These are phyloP conservation scores for Passer montanus DNA, from an alignment of 2,113 vertebrate genomes.

Conservation along the genomic window DNA sequence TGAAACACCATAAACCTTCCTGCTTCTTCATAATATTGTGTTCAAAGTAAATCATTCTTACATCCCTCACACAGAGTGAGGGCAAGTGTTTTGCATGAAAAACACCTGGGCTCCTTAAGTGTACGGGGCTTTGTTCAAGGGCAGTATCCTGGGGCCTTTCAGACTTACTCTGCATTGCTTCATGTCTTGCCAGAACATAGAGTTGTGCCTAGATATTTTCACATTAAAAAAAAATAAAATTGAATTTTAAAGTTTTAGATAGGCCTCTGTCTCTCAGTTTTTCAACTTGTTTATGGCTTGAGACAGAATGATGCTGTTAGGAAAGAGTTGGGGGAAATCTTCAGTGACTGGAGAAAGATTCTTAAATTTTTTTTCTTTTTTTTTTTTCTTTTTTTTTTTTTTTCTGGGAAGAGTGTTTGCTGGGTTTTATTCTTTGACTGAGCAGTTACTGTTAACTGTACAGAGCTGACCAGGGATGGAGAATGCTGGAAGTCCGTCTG, in stretches of 20 bases:
- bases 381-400: neutral
- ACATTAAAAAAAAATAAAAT: neutral
- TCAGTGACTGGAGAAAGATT: neutral
- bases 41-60: neutral
- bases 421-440: neutral
- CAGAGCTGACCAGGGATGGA: neutral
- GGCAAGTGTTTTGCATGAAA: neutral
- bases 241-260: neutral
- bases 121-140: neutral
- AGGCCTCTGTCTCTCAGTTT: neutral
- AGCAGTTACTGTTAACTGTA: neutral
- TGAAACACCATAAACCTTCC: neutral
- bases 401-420: neutral
- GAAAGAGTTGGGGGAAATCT: neutral
- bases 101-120: neutral
- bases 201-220: neutral
- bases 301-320: neutral
- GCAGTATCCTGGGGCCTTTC: neutral
- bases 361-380: no score
- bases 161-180: neutral
- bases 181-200: neutral
- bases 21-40: neutral
- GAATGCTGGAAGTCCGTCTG: neutral
- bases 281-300: accelerated
- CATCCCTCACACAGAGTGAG: neutral